Evolutionary conservation across 2,797 vertebrate species (phyloP).

Genomic region (Nannoperca australis): DNA sequence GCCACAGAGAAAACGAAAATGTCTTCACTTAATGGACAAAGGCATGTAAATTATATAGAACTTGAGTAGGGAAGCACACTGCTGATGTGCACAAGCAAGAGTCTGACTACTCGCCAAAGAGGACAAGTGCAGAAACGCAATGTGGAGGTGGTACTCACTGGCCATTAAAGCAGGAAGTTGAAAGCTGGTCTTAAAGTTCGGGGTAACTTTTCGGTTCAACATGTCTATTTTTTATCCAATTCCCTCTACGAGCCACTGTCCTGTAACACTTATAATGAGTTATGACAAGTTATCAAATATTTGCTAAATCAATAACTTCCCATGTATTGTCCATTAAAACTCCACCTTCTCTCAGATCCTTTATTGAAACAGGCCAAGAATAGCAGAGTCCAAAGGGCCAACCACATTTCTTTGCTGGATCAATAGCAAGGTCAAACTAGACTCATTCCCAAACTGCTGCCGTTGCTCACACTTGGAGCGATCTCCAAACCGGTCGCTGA

Average conservation of each 20-base stretch:
- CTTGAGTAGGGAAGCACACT: conserved; percentile 24
- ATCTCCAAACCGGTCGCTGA: conserved; percentile 54
- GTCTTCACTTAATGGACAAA: conserved; percentile 52
- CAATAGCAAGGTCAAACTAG: conserved; percentile 63
- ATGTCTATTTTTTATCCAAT: conserved; percentile 21
- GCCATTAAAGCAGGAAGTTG: conserved; percentile 26
- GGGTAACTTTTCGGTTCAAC: conserved; percentile 22
- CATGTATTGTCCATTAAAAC: conserved; percentile 45
- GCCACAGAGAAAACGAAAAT: conserved; percentile 40
- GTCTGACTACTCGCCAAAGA: conserved; percentile 17
- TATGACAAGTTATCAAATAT: too few relatives aligned
- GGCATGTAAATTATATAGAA: conserved; percentile 47
- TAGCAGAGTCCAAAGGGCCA: conserved; percentile 13
- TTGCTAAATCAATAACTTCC: conserved; percentile 46
- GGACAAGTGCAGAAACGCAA: conserved; percentile 28
- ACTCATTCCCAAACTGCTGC: conserved; percentile 61
- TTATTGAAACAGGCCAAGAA: conserved; percentile 37
- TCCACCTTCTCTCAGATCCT: conserved; percentile 27
- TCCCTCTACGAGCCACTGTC: background rate
- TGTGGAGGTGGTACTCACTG: conserved; percentile 19
- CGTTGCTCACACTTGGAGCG: conserved; percentile 47
- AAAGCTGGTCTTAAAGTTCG: conserved; percentile 21
- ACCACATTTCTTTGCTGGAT: conserved; percentile 52
- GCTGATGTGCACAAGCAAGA: conserved; percentile 9
- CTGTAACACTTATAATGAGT: conserved; percentile 25